Evolutionary conservation across 2,888 invertebrate genomes (phyloP).

Genomic region (Venustoraphidia nigricollis): DNA sequence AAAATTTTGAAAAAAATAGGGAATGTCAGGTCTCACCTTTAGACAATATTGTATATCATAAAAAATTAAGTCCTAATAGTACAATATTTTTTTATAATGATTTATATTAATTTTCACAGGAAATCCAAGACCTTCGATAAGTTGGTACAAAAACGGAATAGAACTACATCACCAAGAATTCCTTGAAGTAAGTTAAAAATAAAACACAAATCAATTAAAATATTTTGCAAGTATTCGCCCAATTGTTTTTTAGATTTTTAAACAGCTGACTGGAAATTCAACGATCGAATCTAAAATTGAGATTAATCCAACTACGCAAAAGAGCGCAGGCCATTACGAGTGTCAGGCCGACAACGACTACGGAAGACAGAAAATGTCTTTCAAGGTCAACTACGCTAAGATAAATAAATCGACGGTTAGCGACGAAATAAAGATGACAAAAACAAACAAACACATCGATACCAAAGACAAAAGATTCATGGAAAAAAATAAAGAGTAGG

Average conservation of each 20-base stretch:
- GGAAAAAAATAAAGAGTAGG: too few species aligned
- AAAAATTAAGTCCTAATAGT: too few species aligned
- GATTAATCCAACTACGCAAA: constrained; percentile 56
- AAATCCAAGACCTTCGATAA: constrained; percentile 54
- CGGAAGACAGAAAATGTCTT: constrained; percentile 47
- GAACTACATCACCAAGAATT: constrained; percentile 56
- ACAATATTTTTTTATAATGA: too few species aligned
- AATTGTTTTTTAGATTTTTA: constrained; percentile 36
- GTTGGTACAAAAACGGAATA: constrained; percentile 64
- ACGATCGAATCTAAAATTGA: constrained; percentile 58
- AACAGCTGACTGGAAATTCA: constrained; percentile 47
- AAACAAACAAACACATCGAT: too few species aligned
- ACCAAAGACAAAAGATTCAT: too few species aligned
- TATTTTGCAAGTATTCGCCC: neutral
- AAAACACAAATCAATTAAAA: neutral
- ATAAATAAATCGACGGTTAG: constrained; percentile 15
- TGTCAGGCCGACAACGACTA: constrained; percentile 60
- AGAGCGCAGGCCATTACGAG: constrained; percentile 55
- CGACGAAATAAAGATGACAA: too few species aligned
- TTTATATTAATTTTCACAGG: constrained; percentile 21
- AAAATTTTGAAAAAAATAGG: too few species aligned
- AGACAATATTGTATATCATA: too few species aligned
- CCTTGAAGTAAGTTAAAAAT: constrained; percentile 36
- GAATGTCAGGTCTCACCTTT: too few species aligned
- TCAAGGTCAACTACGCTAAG: constrained; percentile 47